Conservation (phyloP, 2,797 vertebrate genomes). For the Fistularia tabacaria region DNA sequence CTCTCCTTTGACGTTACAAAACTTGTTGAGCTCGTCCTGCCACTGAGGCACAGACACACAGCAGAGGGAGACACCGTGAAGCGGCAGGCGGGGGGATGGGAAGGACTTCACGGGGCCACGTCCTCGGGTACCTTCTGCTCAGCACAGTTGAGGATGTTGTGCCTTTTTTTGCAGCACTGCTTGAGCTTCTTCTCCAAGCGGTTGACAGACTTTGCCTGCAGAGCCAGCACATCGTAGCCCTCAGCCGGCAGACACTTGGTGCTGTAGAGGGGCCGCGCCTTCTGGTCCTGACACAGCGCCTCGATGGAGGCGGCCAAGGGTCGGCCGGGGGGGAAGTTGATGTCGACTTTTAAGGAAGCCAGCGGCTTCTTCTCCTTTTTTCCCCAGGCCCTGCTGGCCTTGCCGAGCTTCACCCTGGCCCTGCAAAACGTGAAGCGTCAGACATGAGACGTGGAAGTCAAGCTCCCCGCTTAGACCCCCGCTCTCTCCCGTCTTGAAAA, state of each 20-base stretch:
- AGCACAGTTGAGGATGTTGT: constrained; percentile 50
- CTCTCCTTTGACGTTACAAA: constrained; percentile 45
- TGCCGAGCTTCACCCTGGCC: neutral
- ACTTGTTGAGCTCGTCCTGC: constrained; percentile 63
- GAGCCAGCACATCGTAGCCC: constrained; percentile 48
- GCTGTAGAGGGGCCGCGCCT: constrained; percentile 50
- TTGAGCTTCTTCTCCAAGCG: constrained; percentile 65
- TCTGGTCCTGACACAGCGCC: constrained; percentile 54
- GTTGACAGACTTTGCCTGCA: constrained; percentile 64
- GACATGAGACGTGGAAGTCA: constrained; percentile 5
- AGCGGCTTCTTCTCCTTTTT: neutral
- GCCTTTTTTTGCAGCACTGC: constrained; percentile 67
- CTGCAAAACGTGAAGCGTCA: constrained; percentile 49
- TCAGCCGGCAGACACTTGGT: constrained; percentile 49
- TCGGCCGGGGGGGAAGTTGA: constrained; percentile 70
- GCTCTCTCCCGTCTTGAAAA: too few species aligned
- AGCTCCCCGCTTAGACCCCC: too few species aligned
- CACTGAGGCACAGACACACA: constrained; percentile 65
- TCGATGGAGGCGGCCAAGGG: constrained; percentile 56
- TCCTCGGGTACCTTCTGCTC: constrained; percentile 53
- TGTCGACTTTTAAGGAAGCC: constrained; percentile 18
- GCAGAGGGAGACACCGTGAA: neutral
- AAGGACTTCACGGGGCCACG: neutral
- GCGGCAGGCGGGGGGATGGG: too few species aligned
- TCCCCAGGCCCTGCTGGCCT: neutral